These are phyloP conservation scores for Myanophis thanlyinensis DNA, from an alignment of 2,113 vertebrate genomes.

Conservation along the genomic window DNA sequence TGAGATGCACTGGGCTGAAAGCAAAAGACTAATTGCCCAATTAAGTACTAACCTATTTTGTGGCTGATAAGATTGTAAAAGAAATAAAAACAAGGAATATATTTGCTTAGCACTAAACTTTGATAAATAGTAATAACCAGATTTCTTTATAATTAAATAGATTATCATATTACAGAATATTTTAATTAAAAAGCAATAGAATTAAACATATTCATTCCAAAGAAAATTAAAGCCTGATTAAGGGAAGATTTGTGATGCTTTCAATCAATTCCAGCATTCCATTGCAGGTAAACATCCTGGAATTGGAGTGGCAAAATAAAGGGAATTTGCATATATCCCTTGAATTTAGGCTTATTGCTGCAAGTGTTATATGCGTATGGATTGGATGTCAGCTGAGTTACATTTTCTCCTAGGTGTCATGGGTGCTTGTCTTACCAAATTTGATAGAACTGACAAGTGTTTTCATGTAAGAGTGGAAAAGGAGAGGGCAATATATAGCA, in stretches of 20 bases:
- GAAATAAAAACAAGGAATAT: constrained; percentile 1
- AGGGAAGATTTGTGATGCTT: constrained; percentile 60
- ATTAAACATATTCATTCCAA: constrained; percentile 42
- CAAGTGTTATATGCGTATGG: constrained; percentile 33
- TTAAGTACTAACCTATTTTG: background rate
- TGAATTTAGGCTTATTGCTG: constrained; percentile 63
- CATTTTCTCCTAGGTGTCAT: constrained; percentile 68
- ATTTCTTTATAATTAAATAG: constrained; percentile 21
- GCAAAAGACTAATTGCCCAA: background rate
- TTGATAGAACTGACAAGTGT: constrained; percentile 69
- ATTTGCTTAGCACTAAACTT: constrained; percentile 39
- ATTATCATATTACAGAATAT: constrained; percentile 37
- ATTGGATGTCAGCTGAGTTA: constrained; percentile 63
- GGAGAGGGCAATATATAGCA: constrained; percentile 55
- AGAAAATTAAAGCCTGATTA: constrained; percentile 31
- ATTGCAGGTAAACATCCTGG: constrained; percentile 54
- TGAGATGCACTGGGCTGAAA: background rate
- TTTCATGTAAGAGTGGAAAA: constrained; percentile 63
- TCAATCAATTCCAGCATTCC: constrained; percentile 58
- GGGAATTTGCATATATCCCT: constrained; percentile 69
- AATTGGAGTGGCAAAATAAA: constrained; percentile 53
- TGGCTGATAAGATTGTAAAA: constrained; percentile 28
- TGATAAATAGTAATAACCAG: constrained; percentile 17
- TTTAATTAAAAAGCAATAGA: constrained; percentile 52
- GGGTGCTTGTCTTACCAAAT: constrained; percentile 70